These are phyloP conservation scores for Caenorhabditis brenneri DNA, from an alignment of 1,140 invertebrate genomes.

Conservation along the genomic window DNA sequence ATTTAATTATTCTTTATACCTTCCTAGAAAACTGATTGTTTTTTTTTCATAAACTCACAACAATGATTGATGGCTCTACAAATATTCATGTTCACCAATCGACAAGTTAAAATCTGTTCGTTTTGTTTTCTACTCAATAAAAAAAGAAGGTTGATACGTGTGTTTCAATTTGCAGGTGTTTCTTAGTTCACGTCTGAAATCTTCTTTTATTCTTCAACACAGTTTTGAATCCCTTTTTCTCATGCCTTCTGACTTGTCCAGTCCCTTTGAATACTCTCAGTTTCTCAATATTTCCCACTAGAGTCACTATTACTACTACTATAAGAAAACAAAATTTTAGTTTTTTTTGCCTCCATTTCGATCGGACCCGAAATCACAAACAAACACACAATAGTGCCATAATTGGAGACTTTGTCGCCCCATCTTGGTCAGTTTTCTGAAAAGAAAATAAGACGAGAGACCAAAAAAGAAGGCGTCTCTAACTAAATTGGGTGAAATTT, in stretches of 20 bases:
- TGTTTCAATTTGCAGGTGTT: no score
- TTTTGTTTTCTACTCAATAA: not conserved
- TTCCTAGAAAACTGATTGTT: no score
- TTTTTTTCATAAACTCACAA: no score
- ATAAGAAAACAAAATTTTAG: not conserved
- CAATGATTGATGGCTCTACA: not conserved
- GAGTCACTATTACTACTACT: not conserved
- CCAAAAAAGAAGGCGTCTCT: not conserved
- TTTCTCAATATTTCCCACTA: no score
- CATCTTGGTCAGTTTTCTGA: not conserved
- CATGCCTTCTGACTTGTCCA: no score
- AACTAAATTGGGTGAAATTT: conserved; percentile 11
- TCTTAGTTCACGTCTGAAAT: no score
- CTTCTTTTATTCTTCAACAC: no score
- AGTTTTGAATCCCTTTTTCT: no score
- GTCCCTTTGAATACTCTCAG: no score
- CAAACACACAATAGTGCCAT: conserved; percentile 24
- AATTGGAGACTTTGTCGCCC: not conserved
- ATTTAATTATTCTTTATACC: no score
- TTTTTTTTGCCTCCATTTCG: not conserved
- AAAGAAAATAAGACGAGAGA: no score
- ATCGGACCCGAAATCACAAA: conserved; percentile 26
- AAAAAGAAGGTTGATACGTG: no score
- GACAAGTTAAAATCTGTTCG: not conserved
- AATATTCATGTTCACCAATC: not conserved